Base-by-base conservation (phyloP, 2,113 vertebrate genomes). In the Zeus faber region DNA sequence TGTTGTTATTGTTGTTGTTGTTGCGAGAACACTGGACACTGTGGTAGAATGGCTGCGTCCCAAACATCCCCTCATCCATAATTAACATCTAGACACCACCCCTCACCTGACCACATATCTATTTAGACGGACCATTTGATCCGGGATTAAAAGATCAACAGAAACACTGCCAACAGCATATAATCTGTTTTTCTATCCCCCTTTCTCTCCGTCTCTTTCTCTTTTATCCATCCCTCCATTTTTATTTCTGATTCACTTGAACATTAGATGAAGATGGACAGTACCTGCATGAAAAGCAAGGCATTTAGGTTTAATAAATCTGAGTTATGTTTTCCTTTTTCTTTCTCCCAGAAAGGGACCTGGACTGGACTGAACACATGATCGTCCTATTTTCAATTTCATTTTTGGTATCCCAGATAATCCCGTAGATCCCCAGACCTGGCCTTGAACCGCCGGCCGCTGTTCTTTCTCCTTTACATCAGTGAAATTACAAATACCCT, bases 301-400 rank as follows among this genome's bases (percentile, higher is more conserved):
- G 20, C 6, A 11, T 56, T 62, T 33, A 39, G 44, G 24, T 11
- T 14, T 6, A 40, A n/a, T n/a, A n/a, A n/a, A n/a, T n/a, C n/a
- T n/a, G n/a, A 72, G 43, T 56, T 67, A 33, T 37, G 66, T 74
- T 67, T 76, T 78, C 49, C 62, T 54, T 50, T 43, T 67, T 18
- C 61, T 65, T 64, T 57, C 49, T 21, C 20, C 45, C 27, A 49
- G 61, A 64, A 54, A 40, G 57, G 53, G 70, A 46, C 61, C 35
- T 65, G 54, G 29, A 33, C 53, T 67, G 6, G 13, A 16, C 49
- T 11, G 1, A 44, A 63, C 62, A 71, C 55, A 67, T n/a, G 33
- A 73, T 58, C 72, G 16, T 62, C 54, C 40, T 56, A 59, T 71
- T 82, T 81, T 56, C 65, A 73, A 73, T 72, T 51, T 66, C 57